phyloP scores from a whole-genome alignment of 2,888 invertebrate genomes.

The Amphipoea oculea region DNA sequence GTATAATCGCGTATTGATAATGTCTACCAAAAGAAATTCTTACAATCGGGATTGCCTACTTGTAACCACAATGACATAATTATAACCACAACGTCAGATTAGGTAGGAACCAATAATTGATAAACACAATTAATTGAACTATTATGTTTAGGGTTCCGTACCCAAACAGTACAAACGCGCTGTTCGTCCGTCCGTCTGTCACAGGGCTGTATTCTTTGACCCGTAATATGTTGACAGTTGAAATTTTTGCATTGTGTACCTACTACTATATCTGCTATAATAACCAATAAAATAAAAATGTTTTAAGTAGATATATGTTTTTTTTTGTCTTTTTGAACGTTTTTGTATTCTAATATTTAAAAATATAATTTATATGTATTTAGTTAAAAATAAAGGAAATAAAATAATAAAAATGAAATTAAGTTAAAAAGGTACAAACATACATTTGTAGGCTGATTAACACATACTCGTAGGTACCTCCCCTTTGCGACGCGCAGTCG shows the following conservation, averaged over 20 bases:
- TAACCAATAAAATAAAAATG: background rate
- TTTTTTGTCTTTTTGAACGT: too few species aligned
- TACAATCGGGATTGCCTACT: conserved; percentile 10
- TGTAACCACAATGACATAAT: conserved; percentile 13
- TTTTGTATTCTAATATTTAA: too few species aligned
- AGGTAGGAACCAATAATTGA: background rate
- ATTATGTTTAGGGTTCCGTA: background rate
- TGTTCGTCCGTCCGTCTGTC: background rate
- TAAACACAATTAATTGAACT: conserved; percentile 6
- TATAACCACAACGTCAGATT: conserved; percentile 9
- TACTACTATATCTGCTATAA: background rate
- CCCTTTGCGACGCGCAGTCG: too few species aligned
- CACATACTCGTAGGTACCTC: too few species aligned
- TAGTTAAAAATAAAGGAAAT: background rate
- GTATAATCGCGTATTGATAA: background rate
- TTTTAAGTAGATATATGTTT: too few species aligned
- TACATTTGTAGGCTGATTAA: too few species aligned
- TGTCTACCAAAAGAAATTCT: conserved; percentile 12
- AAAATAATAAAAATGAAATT: background rate
- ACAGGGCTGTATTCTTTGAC: background rate
- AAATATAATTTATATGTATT: too few species aligned
- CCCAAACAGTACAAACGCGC: background rate
- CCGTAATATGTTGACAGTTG: background rate
- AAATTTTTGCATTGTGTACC: background rate
- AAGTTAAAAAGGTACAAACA: too few species aligned